A percentile compares a stretch with the other conserved stretches of the same genome.
phyloP scores from a whole-genome alignment of 2,113 vertebrate genomes.

The Dicentrarchus labrax region DNA sequence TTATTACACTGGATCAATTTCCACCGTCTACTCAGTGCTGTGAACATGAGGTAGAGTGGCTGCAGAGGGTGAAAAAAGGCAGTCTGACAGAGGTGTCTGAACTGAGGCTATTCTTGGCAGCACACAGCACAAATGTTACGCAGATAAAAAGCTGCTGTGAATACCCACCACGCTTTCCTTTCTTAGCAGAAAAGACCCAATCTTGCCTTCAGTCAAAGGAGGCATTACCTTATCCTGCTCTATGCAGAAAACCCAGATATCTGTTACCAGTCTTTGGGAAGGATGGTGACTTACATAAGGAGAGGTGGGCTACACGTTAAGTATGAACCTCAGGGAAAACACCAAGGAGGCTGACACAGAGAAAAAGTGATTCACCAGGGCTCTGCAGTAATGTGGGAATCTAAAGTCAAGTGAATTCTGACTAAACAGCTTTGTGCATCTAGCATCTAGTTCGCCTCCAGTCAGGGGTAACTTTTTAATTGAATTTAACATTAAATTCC shows the following conservation, averaged over 20 bases:
- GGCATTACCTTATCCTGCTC: constrained; percentile 1
- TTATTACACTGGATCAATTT: constrained; percentile 10
- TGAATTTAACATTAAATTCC: constrained; percentile 41
- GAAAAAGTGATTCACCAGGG: constrained; percentile 18
- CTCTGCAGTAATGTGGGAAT: neutral
- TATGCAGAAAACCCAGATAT: constrained; percentile 28
- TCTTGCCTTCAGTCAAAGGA: constrained; percentile 22
- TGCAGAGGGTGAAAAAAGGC: constrained; percentile 45
- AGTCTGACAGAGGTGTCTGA: constrained; percentile 64
- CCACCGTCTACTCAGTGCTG: constrained; percentile 8
- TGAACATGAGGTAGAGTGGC: constrained; percentile 26
- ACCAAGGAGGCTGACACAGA: constrained; percentile 10
- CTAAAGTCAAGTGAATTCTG: constrained; percentile 12
- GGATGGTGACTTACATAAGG: constrained; percentile 22
- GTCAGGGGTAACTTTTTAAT: constrained; percentile 23
- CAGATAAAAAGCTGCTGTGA: constrained; percentile 53
- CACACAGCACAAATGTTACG: constrained; percentile 31
- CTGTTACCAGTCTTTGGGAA: constrained; percentile 1
- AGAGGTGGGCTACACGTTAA: constrained; percentile 32
- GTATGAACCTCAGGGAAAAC: constrained; percentile 38
- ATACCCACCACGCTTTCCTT: constrained; percentile 34
- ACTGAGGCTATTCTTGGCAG: constrained; percentile 62
- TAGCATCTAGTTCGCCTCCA: neutral
- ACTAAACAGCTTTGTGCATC: constrained; percentile 1
- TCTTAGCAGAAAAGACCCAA: constrained; percentile 27